phyloP scores from a whole-genome alignment of 1,140 invertebrate genomes.

The Zaprionus tsacasi region DNA sequence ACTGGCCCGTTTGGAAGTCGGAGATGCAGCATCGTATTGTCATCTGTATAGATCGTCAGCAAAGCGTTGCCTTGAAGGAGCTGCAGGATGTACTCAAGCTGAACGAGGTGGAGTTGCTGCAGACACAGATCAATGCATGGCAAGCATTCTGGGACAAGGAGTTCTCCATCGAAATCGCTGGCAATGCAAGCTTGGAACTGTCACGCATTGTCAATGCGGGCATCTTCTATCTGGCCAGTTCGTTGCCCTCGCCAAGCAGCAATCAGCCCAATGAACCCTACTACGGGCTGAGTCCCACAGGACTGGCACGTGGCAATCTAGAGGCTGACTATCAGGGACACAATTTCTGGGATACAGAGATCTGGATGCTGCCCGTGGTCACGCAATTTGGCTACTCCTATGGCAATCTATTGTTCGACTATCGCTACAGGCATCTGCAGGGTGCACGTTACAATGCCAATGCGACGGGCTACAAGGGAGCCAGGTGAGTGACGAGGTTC shows the following conservation, averaged over 20 bases:
- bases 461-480: constrained; percentile 64
- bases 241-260: constrained; percentile 84
- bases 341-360: constrained; percentile 83
- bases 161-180: constrained; percentile 84
- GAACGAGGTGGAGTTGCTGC: constrained; percentile 23
- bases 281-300: constrained; percentile 86
- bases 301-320: constrained; percentile 85
- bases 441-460: constrained; percentile 72
- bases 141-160: constrained; percentile 64
- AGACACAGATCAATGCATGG: constrained; percentile 57
- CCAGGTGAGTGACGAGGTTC: constrained; percentile 42
- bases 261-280: constrained; percentile 84
- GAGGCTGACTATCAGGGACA: constrained; percentile 80
- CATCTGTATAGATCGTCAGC: constrained; percentile 85
- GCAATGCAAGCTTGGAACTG: constrained; percentile 84
- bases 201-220: constrained; percentile 85
- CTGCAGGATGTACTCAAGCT: constrained; percentile 80
- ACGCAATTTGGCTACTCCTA: constrained; percentile 64
- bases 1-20: constrained; percentile 82
- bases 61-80: constrained; percentile 85
- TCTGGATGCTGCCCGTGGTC: constrained; percentile 80
- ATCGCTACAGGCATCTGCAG: constrained; percentile 55
- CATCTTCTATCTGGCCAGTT: constrained; percentile 86
- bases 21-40: constrained; percentile 84
- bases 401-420: constrained; percentile 62